These are phyloP conservation scores for Vanessa tameamea DNA, from an alignment of 1,140 invertebrate species.

Conservation along the genomic window DNA sequence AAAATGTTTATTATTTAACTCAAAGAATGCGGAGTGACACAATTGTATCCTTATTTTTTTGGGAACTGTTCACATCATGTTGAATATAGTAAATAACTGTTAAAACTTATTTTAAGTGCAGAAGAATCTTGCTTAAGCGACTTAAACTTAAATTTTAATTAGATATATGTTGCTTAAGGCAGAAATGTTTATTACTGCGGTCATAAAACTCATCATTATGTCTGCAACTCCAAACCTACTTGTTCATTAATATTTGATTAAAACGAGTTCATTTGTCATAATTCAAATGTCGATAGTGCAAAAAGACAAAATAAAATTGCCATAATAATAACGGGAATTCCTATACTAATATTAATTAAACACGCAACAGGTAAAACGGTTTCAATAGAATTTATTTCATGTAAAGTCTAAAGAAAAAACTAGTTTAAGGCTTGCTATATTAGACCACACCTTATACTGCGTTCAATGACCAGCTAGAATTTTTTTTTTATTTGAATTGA, in stretches of 20 bases:
- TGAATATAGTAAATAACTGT: neutral
- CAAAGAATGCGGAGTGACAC: no score
- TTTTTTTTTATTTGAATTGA: conserved; percentile 7
- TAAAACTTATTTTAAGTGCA: neutral
- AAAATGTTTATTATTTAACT: neutral
- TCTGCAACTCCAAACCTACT: conserved; percentile 17
- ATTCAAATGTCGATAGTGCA: conserved; percentile 25
- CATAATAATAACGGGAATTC: conserved; percentile 23
- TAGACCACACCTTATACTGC: conserved; percentile 12
- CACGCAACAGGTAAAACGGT: conserved; percentile 26
- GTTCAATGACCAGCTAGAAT: conserved; percentile 29
- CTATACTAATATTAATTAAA: conserved; percentile 28
- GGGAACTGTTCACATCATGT: no score
- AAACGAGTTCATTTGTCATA: conserved; percentile 24
- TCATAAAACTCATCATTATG: conserved; percentile 30
- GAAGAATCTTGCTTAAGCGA: neutral
- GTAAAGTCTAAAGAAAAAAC: conserved; percentile 30
- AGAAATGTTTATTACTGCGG: conserved; percentile 21
- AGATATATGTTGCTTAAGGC: conserved; percentile 11
- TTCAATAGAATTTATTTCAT: conserved; percentile 28
- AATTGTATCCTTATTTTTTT: no score
- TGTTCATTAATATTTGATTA: conserved; percentile 25
- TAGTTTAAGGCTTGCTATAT: conserved; percentile 25
- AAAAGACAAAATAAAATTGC: conserved; percentile 23
- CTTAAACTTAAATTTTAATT: conserved; percentile 3